Evolutionary conservation across 1,140 invertebrate genomes (phyloP).

Genomic region (Calosoma granatense): DNA sequence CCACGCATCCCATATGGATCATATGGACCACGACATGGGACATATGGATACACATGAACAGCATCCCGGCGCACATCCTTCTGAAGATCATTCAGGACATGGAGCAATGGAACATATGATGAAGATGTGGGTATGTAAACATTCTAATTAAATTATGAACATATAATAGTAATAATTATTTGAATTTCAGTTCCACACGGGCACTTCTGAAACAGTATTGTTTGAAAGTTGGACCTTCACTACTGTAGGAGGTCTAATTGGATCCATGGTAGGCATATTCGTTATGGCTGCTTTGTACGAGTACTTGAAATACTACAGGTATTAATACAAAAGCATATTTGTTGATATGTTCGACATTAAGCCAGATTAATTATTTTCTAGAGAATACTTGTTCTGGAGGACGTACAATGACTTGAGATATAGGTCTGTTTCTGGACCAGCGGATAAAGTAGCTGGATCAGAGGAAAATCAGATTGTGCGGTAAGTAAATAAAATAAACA

Average conservation of each 20-base stretch:
- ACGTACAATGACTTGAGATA: conserved; percentile 60
- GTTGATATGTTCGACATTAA: not conserved
- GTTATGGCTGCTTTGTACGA: conserved; percentile 80
- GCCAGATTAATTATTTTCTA: too few species aligned
- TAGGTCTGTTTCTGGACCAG: conserved; percentile 59
- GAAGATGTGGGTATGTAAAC: conserved; percentile 26
- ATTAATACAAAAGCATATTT: too few species aligned
- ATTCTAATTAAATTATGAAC: conserved; percentile 1
- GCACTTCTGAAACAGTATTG: conserved; percentile 60
- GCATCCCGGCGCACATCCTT: conserved; percentile 11
- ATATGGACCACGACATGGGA: conserved; percentile 15
- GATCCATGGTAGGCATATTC: conserved; percentile 77
- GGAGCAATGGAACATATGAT: conserved; percentile 31
- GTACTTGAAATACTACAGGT: conserved; percentile 80
- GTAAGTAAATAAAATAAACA: conserved; percentile 42
- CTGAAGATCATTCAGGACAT: conserved; percentile 11
- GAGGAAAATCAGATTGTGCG: conserved; percentile 61
- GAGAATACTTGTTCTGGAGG: conserved; percentile 75
- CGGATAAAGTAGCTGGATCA: conserved; percentile 50
- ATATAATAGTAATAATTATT: conserved; percentile 14
- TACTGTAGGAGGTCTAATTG: conserved; percentile 61
- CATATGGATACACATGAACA: conserved; percentile 1
- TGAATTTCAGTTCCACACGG: conserved; percentile 71
- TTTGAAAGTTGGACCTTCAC: conserved; percentile 71
- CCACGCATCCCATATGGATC: conserved; percentile 17